phyloP scores from a whole-genome alignment of 1,140 invertebrate species.

The Hyles vespertilio region DNA sequence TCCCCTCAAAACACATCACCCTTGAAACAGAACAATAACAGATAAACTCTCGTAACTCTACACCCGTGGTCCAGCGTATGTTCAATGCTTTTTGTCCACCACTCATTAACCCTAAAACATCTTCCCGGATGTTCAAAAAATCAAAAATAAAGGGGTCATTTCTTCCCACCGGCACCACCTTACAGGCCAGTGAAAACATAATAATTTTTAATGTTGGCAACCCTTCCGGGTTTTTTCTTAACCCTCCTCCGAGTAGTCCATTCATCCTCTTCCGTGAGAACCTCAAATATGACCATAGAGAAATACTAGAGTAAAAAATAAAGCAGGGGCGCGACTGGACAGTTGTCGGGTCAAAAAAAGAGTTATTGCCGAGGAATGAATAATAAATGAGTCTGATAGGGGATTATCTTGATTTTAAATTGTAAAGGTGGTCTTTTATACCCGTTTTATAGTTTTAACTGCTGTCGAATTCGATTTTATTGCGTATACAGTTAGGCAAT shows the following conservation, averaged over 20 bases:
- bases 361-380: constrained; percentile 42
- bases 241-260: constrained; percentile 32
- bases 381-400: constrained; percentile 39
- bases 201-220: constrained; percentile 59
- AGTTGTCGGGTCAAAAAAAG: constrained; percentile 50
- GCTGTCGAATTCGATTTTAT: neutral
- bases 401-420: constrained; percentile 33
- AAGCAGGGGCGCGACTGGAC: constrained; percentile 56
- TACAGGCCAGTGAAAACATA: constrained; percentile 51
- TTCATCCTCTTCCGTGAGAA: constrained; percentile 68
- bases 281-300: constrained; percentile 54
- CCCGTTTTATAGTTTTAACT: constrained; percentile 4
- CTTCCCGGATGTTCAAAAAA: constrained; percentile 31
- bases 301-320: constrained; percentile 52
- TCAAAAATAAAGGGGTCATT: constrained; percentile 28
- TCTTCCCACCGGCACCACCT: constrained; percentile 43
- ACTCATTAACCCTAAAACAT: constrained; percentile 30
- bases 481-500: constrained; percentile 1
- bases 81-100: constrained; percentile 19
- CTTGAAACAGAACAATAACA: neutral
- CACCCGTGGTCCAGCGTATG: constrained; percentile 4
- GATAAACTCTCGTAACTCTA: constrained; percentile 2
- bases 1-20: too few relatives aligned
- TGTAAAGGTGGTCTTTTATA: constrained; percentile 5
- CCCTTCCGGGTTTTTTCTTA: constrained; percentile 65